These are phyloP conservation scores for Eulithis prunata DNA, from an alignment of 2,888 invertebrate genomes.

Conservation along the genomic window DNA sequence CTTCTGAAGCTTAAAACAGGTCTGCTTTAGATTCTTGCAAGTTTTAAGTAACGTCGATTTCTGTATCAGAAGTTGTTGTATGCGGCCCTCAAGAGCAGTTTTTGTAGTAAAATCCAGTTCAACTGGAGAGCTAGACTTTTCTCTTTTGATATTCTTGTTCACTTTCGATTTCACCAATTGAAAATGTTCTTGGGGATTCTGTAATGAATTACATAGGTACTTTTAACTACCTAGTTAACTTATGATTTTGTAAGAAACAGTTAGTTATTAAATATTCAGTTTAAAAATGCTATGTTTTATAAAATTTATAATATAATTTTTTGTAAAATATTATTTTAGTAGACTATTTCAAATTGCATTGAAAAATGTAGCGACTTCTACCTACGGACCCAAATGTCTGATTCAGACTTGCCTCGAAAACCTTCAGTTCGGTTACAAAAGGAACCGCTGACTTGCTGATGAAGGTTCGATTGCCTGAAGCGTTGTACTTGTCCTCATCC, in stretches of 20 bases:
- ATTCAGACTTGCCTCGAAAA: constrained; percentile 20
- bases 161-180: constrained; percentile 22
- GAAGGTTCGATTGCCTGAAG: constrained; percentile 28
- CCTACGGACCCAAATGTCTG: neutral
- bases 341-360: no score
- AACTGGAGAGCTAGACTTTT: constrained; percentile 19
- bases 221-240: no score
- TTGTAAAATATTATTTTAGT: no score
- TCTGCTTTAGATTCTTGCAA: constrained; percentile 34
- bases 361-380: neutral
- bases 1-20: constrained; percentile 29
- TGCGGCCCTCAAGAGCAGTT: constrained; percentile 35
- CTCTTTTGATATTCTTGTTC: constrained; percentile 27
- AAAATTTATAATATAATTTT: no score
- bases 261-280: no score
- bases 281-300: no score
- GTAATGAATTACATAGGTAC: constrained; percentile 14
- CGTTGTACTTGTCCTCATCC: constrained; percentile 37
- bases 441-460: constrained; percentile 37
- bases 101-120: constrained; percentile 26
- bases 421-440: constrained; percentile 18
- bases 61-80: constrained; percentile 39
- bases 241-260: no score
- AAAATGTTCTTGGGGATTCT: constrained; percentile 22
- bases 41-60: constrained; percentile 36